Base-by-base conservation (phyloP, 2,888 invertebrate species). In the Rhingia campestris region DNA sequence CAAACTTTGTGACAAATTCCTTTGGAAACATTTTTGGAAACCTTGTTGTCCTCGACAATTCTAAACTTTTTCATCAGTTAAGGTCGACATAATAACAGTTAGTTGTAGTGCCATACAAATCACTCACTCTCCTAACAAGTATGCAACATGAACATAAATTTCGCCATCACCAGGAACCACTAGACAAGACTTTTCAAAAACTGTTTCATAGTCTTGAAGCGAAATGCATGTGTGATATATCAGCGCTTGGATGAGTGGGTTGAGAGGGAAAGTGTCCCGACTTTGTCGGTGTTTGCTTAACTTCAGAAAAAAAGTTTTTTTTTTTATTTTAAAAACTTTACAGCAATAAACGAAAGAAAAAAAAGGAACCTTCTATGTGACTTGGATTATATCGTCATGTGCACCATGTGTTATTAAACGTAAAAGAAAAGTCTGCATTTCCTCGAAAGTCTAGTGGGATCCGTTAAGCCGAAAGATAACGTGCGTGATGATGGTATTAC, bases 251-350 rank as follows among this genome's bases (percentile, higher is more conserved):
- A 22, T 22, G 22, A 22, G 22, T 22, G 22, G 22, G 22, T 22
- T 2, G 30, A 6, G 10, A n/a, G n/a, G 10, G 12, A 37, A 45
- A 30, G 14, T 33, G 33, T 47, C 30, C 37, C 37, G 45, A 47
- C 9, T 49, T 37, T 59, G n/a, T 70, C 51, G 14, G 37, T 58
- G 70, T 61, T 35, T 72, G 61, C 22, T 53, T 14, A 45, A 72
- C 49, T 59, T 51, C 33, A 49, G 39, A 12, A 39, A 49, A 59
- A 59, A 22, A 22, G 2, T 2, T 1, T 22, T 22, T 22, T 22
- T 22, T 22, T 22, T 22, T 2, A 59, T 43, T 37, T 35, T 22
- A 56, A 22, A 54, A 37, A 45, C 35, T 37, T 30, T 45, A 43
- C 41, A 64, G 64, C 66, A 66, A 67, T 67, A 45, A 54, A 45